These are phyloP conservation scores for Margaritifera margaritifera DNA, from an alignment of 2,888 invertebrate species.

Conservation along the genomic window DNA sequence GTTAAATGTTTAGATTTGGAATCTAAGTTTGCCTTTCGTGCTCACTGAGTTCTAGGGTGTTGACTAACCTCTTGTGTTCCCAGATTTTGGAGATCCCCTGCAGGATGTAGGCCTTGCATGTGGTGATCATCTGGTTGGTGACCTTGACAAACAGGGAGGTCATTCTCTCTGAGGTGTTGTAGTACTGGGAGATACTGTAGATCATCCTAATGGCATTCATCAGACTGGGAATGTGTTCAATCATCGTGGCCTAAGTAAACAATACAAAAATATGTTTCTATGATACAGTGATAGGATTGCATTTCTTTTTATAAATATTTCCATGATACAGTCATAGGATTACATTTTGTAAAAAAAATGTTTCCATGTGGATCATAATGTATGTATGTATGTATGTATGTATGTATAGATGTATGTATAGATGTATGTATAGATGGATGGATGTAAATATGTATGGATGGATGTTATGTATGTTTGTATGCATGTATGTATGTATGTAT, in stretches of 20 bases:
- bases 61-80: conserved; percentile 83
- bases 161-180: conserved; percentile 96
- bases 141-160: conserved; percentile 98
- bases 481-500: too few species aligned
- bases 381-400: too few species aligned
- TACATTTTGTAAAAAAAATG: too few species aligned
- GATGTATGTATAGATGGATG: too few species aligned
- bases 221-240: conserved; percentile 89
- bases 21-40: too few species aligned
- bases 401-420: too few species aligned
- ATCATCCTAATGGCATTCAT: conserved; percentile 94
- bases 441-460: too few species aligned
- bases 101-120: conserved; percentile 92
- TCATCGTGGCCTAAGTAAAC: conserved; percentile 82
- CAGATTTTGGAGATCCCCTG: conserved; percentile 85
- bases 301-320: neutral
- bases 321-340: neutral
- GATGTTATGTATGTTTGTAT: too few species aligned
- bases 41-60: neutral
- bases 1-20: too few species aligned
- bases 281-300: neutral
- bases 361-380: too few species aligned
- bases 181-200: conserved; percentile 95
- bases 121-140: conserved; percentile 98
- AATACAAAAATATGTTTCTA: conserved; percentile 5